Base-by-base conservation (phyloP, 1,140 invertebrate species). In the Catajapyx aquilonaris region DNA sequence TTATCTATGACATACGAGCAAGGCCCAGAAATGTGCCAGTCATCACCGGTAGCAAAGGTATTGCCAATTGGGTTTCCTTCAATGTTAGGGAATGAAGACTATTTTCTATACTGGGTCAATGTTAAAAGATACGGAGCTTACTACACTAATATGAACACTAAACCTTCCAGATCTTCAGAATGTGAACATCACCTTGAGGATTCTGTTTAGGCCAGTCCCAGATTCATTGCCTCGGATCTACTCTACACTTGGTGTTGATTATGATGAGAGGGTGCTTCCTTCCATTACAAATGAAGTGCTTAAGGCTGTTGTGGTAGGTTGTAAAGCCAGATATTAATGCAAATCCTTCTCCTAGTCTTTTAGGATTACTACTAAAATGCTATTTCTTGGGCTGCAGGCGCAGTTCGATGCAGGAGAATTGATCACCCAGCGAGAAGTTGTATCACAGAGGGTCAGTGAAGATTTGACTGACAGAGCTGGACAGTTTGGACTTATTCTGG, bases 371-470 rank as follows among this genome's bases (percentile, higher is more conserved):
- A 28, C 10, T 25, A 1, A 39, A 16, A 31, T 20, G 37, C 35
- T 38, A 13, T 37, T 21, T 7, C 28, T 46, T 35, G 40, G 32
- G 35, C 49, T 41, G 16, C 35, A 62, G 59, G 94, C 95, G 34
- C 91, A 97, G 54, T 99, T 96, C 67, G 94, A 99, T 73, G 95
- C 95, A 46, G 84, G 90, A 47, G 95, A 99, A 66, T 65, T 99
- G 46, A 99, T 99, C 51, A 98, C 94, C 35, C 91, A 98, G 60
- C 72, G 95, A 74, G 94, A 97, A 61, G 57, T 91, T 35, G 94
- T 99, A 0, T 97, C 91, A 37, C 83, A 91, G 55, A 86, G 81
- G 68, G 76, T 98, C 2, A 91, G 71, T 47, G 86, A 96, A 51
- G 81, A 86, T 47, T 62, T 99, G 32, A 94, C 78, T 10, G 81